Evolutionary conservation across 2,888 invertebrate species (phyloP).

Genomic region (Drosophila robusta): DNA sequence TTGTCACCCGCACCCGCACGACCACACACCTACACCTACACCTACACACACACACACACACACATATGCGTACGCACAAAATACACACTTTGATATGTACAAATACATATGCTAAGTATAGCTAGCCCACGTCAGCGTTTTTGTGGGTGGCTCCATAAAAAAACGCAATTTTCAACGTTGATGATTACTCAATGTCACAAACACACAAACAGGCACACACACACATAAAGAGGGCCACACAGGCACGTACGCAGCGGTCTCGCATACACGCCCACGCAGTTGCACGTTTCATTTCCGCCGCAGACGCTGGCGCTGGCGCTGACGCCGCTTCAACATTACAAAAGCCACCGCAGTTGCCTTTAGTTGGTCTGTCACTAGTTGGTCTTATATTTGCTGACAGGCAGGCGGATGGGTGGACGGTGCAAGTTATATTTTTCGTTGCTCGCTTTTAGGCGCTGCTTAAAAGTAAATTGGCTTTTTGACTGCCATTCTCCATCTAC

Average conservation of each 20-base stretch:
- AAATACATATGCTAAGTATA: conserved; percentile 59
- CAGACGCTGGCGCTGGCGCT: conserved; percentile 64
- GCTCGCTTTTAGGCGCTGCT: conserved; percentile 50
- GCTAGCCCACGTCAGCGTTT: conserved; percentile 70
- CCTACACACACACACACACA: background rate
- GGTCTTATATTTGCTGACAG: conserved; percentile 47
- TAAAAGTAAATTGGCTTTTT: conserved; percentile 62
- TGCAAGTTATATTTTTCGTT: conserved; percentile 19
- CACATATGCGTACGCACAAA: conserved; percentile 1
- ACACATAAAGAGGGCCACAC: conserved; percentile 12
- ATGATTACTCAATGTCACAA: conserved; percentile 80
- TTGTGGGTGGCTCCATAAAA: conserved; percentile 65
- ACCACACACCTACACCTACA: conserved; percentile 12
- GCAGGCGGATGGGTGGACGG: background rate
- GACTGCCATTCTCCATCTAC: conserved; percentile 12
- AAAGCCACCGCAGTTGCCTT: conserved; percentile 54
- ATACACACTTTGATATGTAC: conserved; percentile 29
- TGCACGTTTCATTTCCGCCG: conserved; percentile 74
- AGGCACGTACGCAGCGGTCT: conserved; percentile 27
- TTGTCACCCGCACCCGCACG: conserved; percentile 50
- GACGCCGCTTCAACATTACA: conserved; percentile 52
- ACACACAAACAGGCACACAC: conserved; percentile 50
- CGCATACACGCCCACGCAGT: conserved; percentile 10
- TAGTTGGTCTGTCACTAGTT: conserved; percentile 60
- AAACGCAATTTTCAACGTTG: conserved; percentile 80